Percentiles rank a stretch among this genome's conserved stretches.
These are phyloP conservation scores for Xanthia icteritia DNA, from an alignment of 2,888 invertebrate genomes.

Conservation along the genomic window DNA sequence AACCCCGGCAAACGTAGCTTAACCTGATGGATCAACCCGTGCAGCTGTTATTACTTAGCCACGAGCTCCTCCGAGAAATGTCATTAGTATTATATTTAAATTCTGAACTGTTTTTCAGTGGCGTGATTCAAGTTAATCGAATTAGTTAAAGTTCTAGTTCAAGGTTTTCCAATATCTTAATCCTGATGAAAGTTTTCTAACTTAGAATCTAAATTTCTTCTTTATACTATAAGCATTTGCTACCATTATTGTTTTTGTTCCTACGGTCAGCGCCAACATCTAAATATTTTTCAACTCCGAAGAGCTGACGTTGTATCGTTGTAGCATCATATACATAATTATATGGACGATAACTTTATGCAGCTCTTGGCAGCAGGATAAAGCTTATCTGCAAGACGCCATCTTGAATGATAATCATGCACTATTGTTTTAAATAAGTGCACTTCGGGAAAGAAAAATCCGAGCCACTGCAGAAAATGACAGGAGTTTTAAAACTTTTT, in stretches of 20 bases:
- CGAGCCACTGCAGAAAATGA: slow-evolving; percentile 32
- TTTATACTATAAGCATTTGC: neutral
- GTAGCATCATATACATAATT: slow-evolving; percentile 62
- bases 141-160: neutral
- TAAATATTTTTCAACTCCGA: slow-evolving; percentile 29
- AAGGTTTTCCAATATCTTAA: neutral
- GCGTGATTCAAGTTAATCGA: slow-evolving; percentile 3
- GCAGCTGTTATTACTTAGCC: too few relatives aligned
- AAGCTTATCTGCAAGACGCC: slow-evolving; percentile 46
- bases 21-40: too few relatives aligned
- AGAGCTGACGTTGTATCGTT: slow-evolving; percentile 37
- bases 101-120: neutral
- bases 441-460: slow-evolving; percentile 49
- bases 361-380: slow-evolving; percentile 36
- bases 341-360: slow-evolving; percentile 48
- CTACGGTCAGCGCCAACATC: slow-evolving; percentile 25
- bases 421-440: slow-evolving; percentile 64
- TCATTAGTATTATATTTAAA: neutral
- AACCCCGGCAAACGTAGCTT: too few relatives aligned
- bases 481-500: slow-evolving; percentile 44
- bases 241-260: neutral
- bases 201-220: slow-evolving; percentile 1
- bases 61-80: too few relatives aligned
- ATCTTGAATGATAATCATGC: slow-evolving; percentile 55
- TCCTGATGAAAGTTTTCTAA: slow-evolving; percentile 6